These are phyloP conservation scores for Neodiprion fabricii DNA, from an alignment of 1,140 invertebrate species.

Conservation along the genomic window DNA sequence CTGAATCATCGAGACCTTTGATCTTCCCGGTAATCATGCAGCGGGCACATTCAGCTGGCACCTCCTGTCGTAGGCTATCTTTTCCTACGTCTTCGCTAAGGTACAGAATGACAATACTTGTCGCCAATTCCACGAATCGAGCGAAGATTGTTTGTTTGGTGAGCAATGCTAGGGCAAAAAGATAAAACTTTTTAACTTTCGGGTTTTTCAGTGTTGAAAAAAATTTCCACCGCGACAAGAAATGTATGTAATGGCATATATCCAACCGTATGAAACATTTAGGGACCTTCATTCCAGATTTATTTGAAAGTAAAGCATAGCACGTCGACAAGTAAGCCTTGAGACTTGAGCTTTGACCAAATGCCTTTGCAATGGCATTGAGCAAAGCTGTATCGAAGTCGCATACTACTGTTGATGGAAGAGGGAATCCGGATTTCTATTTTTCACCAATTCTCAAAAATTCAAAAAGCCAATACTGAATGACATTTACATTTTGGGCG, in stretches of 20 bases:
- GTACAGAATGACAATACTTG: neutral
- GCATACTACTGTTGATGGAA: neutral
- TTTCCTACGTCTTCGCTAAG: neutral
- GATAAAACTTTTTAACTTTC: neutral
- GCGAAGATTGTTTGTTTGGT: neutral
- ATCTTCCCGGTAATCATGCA: too few species aligned
- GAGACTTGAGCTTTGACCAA: neutral
- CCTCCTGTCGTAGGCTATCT: neutral
- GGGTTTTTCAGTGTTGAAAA: neutral
- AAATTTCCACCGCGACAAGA: neutral
- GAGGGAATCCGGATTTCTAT: neutral
- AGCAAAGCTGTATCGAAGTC: slow-evolving; percentile 14
- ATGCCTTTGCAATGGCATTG: neutral
- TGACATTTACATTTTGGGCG: slow-evolving; percentile 3
- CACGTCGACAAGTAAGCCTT: slow-evolving; percentile 8
- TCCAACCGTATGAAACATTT: slow-evolving; percentile 5
- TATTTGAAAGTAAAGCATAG: neutral
- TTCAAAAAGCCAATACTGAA: slow-evolving; percentile 15
- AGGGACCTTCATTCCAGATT: neutral
- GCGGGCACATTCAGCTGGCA: too few species aligned
- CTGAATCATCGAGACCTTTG: too few species aligned
- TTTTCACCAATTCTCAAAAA: slow-evolving; percentile 2
- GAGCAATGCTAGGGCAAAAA: neutral
- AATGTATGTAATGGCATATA: neutral
- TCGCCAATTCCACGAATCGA: neutral